phyloP scores from a whole-genome alignment of 2,888 invertebrate genomes.

The Heliconius charithonia region DNA sequence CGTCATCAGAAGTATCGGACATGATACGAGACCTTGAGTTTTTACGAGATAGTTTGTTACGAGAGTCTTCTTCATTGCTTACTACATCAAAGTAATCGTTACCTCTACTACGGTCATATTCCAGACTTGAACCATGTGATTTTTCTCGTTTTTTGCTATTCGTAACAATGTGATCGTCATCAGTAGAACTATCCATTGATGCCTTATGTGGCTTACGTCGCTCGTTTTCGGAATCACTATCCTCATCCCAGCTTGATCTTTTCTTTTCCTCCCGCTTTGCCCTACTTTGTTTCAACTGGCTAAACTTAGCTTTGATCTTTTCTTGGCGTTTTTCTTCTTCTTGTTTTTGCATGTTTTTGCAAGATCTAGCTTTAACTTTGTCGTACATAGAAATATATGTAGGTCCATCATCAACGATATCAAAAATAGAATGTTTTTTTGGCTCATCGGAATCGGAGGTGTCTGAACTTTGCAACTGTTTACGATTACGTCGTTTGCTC shows the following conservation, averaged over 20 bases:
- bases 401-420: slow-evolving; percentile 94
- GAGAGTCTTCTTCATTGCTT: slow-evolving; percentile 78
- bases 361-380: slow-evolving; percentile 96
- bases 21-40: slow-evolving; percentile 89
- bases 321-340: slow-evolving; percentile 94
- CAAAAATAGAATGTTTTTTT: slow-evolving; percentile 95
- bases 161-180: slow-evolving; percentile 74
- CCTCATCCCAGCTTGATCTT: slow-evolving; percentile 94
- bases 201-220: slow-evolving; percentile 70
- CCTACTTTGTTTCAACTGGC: slow-evolving; percentile 92
- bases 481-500: slow-evolving; percentile 74
- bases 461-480: slow-evolving; percentile 84
- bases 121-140: slow-evolving; percentile 68
- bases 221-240: slow-evolving; percentile 88
- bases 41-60: slow-evolving; percentile 85
- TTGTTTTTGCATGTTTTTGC: slow-evolving; percentile 96
- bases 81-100: slow-evolving; percentile 78
- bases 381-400: slow-evolving; percentile 99
- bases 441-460: slow-evolving; percentile 91
- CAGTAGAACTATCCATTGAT: slow-evolving; percentile 82
- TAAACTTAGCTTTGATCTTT: slow-evolving; percentile 95
- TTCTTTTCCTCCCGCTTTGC: slow-evolving; percentile 95
- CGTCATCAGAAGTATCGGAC: slow-evolving; percentile 91
- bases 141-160: slow-evolving; percentile 77
- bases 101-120: slow-evolving; percentile 74